Evolutionary conservation across 2,797 vertebrate species (phyloP).

Genomic region (Neosilurus mollespiculum): DNA sequence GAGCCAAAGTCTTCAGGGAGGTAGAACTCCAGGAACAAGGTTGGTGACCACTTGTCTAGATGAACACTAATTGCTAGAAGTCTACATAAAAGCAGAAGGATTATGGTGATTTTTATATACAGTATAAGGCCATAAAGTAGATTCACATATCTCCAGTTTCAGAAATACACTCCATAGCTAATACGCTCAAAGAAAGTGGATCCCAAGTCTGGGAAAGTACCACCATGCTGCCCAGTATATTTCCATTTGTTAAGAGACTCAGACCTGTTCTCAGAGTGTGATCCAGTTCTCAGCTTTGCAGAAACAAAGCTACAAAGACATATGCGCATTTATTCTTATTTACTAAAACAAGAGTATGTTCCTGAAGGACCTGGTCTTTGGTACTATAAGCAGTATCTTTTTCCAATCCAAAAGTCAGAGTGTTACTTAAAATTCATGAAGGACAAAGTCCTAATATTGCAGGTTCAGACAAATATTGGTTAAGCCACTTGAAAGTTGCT

Average conservation of each 20-base stretch:
- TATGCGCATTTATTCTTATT: background rate
- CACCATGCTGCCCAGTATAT: too few relatives aligned
- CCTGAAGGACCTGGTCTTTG: constrained; percentile 21
- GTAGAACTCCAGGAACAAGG: too few relatives aligned
- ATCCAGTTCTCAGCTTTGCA: constrained; percentile 7
- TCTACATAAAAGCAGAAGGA: too few relatives aligned
- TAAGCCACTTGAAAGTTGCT: constrained; percentile 77
- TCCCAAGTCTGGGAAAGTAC: background rate
- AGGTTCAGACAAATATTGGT: constrained; percentile 74
- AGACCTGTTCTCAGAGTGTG: background rate
- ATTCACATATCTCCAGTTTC: background rate
- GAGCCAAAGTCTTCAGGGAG: too few relatives aligned
- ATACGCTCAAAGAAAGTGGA: background rate
- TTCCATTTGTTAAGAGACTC: too few relatives aligned
- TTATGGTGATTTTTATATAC: too few relatives aligned
- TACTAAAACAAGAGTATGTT: constrained; percentile 10
- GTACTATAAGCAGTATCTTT: constrained; percentile 32
- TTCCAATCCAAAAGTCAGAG: constrained; percentile 41
- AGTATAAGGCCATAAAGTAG: background rate
- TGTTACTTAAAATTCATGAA: constrained; percentile 65
- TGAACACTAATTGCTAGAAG: too few relatives aligned
- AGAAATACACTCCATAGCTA: background rate
- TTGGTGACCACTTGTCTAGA: too few relatives aligned
- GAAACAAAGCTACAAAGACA: constrained; percentile 7
- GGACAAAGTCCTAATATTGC: constrained; percentile 54